These are phyloP conservation scores for Eupristina koningsbergeri DNA, from an alignment of 1,140 invertebrate species.

Conservation along the genomic window DNA sequence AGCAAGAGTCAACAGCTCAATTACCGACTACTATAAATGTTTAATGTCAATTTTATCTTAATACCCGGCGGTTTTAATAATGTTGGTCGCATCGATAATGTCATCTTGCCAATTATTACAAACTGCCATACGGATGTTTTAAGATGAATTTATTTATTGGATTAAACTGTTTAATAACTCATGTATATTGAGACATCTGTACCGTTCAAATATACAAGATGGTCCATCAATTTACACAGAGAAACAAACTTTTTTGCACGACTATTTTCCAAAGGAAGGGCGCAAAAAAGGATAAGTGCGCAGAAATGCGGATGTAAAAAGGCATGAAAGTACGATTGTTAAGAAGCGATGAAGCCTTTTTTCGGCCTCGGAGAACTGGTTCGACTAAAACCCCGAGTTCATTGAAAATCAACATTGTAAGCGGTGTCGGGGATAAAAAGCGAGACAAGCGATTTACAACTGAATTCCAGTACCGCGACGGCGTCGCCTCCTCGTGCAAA, in stretches of 20 bases:
- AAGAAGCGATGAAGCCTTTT: no score
- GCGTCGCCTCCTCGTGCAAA: background rate
- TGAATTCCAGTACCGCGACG: background rate
- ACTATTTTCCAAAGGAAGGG: background rate
- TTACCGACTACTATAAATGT: background rate
- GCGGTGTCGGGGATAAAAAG: background rate
- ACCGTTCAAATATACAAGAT: background rate
- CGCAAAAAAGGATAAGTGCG: background rate
- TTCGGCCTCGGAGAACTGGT: no score
- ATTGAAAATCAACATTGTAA: background rate
- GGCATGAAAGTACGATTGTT: no score
- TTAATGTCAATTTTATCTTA: background rate
- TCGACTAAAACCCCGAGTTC: background rate
- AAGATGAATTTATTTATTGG: background rate
- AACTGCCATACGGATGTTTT: background rate
- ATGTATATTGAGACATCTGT: background rate
- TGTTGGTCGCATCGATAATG: background rate
- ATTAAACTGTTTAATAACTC: background rate
- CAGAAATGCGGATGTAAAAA: no score
- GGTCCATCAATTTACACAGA: background rate
- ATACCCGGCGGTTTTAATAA: background rate
- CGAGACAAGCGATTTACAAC: background rate
- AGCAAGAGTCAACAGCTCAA: background rate
- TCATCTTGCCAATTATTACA: constrained; percentile 1
- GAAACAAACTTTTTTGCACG: no score